Base-by-base conservation (phyloP, 2,113 vertebrate species). In the Microtus pennsylvanicus region DNA sequence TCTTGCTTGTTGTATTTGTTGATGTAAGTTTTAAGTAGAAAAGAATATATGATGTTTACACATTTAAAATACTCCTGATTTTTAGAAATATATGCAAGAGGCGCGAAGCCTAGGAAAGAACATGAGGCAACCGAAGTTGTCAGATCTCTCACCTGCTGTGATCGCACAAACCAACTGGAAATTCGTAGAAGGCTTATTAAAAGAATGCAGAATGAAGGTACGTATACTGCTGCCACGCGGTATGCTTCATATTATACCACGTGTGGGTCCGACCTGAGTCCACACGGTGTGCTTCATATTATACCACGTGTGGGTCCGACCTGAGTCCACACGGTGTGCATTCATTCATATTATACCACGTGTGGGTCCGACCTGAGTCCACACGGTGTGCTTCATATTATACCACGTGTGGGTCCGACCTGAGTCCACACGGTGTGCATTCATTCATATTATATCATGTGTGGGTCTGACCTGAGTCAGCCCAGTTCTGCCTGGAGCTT, bases 201-300 rank as follows among this genome's bases (percentile, higher is more conserved):
- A 99, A 94, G 99, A 99, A 98, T 99, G 99, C 98, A 99, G 99
- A 89, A 98, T 99, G 98, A 99, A 99, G 99, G 99, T 99, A 97
- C 42, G 97, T 97, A 47, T 72, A 6, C 19, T 38, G 33, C 35
- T 16, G 3, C 11, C 17, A 30, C 42, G 50, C 55, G 22, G 52
- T 55, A 3, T 55, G 52, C 52, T 55, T 55, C 52, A 55, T 16
- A 0, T 52, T 28, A 1, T 50, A 52, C 50, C 50, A 2, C 1
- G 13, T 87, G n/a, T 50, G n/a, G 70, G 70, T 78, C 89, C n/a
- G 75, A 78, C 69, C 21, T 83, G 70, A 74, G 67, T n/a, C 42
- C 12, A 13, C 50, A 3, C 12, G 50, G 50, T 52, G 50, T 52
- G 50, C 50, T 52, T 52, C 50, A 52, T 52, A 3, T 52, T 24